Evolutionary conservation across 2,113 vertebrate species (phyloP), one percentile per base, ranked within the genome.

Genomic region (Oreocharis arfaki): DNA sequence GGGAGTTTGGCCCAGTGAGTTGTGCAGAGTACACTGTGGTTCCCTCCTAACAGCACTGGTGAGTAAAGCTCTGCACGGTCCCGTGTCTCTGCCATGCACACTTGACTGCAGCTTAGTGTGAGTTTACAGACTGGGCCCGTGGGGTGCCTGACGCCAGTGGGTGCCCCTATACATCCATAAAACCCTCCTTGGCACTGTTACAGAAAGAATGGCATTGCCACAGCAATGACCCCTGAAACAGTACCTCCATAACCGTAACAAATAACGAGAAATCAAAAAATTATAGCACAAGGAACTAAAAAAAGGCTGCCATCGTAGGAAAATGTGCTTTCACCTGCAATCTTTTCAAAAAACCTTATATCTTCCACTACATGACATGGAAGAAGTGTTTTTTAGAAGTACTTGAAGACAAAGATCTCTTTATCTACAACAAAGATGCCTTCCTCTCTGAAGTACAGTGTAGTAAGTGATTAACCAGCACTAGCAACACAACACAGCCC

Each of bases 401-500:
- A 20, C 69, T 71, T 87, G 49, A 79, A 78, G 64, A 55, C n/a
- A 63, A 71, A 13, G 39, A 60, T 71, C 46, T 57, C 61, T 90
- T 87, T 79, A 64, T 68, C 60, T 53, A 42, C 60, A 89, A 60
- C 50, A 74, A 68, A 68, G 93, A 71, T 68, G 24, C 16, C 41
- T 74, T 89, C 53, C 56, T 69, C 35, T 77, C 52, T 41, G 61
- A 83, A 94, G 63, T 5, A 91, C 41, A 47, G 47, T 26, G 53
- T 16, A 39, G 53, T 91, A 90, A 52, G 55, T 69, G 81, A 94
- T 96, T 95, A 96, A 84, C 80, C 50, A 90, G 75, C 63, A 79
- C 83, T 26, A 81, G 95, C n/a, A 83, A 52, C 56, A 56, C 75
- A 89, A 93, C 88, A 69, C 71, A 88, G 85, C 75, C 86, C 91